Conservation (phyloP, 2,797 vertebrate species). For the Pipistrellus kuhlii region DNA sequence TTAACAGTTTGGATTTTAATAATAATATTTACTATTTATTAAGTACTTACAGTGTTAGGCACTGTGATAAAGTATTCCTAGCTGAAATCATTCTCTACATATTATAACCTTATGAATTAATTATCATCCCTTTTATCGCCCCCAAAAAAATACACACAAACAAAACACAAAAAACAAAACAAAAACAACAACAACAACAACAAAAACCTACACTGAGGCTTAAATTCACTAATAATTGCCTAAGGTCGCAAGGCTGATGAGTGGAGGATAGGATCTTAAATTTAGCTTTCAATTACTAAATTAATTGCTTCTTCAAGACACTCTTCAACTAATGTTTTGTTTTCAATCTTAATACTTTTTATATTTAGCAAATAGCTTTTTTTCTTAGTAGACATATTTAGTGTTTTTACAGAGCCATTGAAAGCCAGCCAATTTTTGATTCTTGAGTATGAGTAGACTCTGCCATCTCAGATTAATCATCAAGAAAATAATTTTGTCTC, state of each 20-base stretch:
- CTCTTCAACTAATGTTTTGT: not conserved
- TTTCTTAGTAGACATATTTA: not conserved
- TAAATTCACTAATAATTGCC: not conserved
- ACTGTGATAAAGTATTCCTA: not conserved
- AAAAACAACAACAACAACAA: too few species aligned
- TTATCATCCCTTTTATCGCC: not conserved
- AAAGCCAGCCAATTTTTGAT: slow-evolving; percentile 60
- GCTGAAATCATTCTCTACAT: not conserved
- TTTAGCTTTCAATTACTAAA: not conserved
- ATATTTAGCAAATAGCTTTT: not conserved
- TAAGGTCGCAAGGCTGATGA: not conserved
- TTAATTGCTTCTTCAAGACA: not conserved
- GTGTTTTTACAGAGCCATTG: slow-evolving; percentile 62
- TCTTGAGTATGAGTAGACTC: slow-evolving; percentile 64
- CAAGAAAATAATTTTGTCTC: slow-evolving; percentile 73
- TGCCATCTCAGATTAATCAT: slow-evolving; percentile 68
- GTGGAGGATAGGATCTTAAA: not conserved
- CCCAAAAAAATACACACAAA: too few species aligned
- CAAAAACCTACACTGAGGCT: not conserved
- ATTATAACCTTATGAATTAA: not conserved
- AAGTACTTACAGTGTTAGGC: not conserved
- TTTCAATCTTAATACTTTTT: slow-evolving; percentile 7
- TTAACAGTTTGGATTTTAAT: not conserved
- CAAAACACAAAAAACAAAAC: too few species aligned
- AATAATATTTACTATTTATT: not conserved